Base-by-base conservation (phyloP, 2,888 invertebrate species). In the Mayetiola destructor region DNA sequence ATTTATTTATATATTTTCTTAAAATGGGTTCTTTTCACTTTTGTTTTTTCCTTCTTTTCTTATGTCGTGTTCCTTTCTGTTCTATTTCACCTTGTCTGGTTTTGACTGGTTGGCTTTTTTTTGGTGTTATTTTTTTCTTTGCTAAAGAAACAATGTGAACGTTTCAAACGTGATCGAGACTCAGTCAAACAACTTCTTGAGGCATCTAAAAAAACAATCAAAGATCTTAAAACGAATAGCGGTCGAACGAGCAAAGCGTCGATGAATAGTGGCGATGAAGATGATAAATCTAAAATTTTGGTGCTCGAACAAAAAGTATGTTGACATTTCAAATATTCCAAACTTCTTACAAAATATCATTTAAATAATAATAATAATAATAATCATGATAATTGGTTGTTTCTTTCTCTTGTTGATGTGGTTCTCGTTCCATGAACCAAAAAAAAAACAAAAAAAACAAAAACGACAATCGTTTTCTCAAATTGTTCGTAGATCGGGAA, bases 171-270 rank as follows among this genome's bases (percentile, higher is more conserved):
- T 59, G 93, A 93, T 71, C 78, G 90, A 57, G 92, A 93, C 67
- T 85, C 86, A 56, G 91, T 88, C 66, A 88, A 88, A 63, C 89
- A 91, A 67, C 88, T 93, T 84, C 70, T 92, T 39, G 90, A 91
- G 66, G 83, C 85, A 12, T 88, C 91, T 1, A 90, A 91, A 68
- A 86, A 86, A 70, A 83, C 85, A 36, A 85, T 89, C 64, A 79
- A 82, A 0, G 87, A 89, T 62, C 75, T 88, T 21, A 88, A 86
- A 68, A 72, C 69, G 58, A 71, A 67, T 56, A 73, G 74, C 20
- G 79, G 80, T 0, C 74, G 78, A 62, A 73, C 76, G 56, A 77
- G 78, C 48, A 75, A 80, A 57, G 75, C 77, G 55, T 84, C 85
- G 2, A 78, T 80, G 67, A 80, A 82, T 59, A 84, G 82, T 67